Base-by-base conservation (phyloP, 2,113 vertebrate genomes). In the Sinosuthora webbiana region DNA sequence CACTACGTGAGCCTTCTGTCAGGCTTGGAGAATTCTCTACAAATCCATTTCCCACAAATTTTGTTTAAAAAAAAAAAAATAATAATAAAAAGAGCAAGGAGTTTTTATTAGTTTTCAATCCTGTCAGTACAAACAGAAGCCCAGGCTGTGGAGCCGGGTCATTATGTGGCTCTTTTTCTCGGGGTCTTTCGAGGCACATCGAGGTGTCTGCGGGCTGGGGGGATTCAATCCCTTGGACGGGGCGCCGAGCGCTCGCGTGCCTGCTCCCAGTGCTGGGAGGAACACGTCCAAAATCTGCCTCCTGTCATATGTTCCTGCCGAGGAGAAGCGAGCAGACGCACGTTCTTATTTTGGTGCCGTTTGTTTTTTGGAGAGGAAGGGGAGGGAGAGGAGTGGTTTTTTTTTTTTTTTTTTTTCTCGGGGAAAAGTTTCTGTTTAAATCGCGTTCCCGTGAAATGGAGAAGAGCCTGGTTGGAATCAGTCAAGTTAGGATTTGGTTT, bases 311-410 rank as follows among this genome's bases (percentile, higher is more conserved):
- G 93, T 53, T 94, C 89, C 33, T 65, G 90, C 78, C 7, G 60
- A 70, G 87, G 65, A 85, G 84, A 78, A 55, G 52, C 0, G 73
- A 97, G 92, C 93, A 96, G 96, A 97, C 5, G 49, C 78, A 21
- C 22, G 44, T 52, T 75, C 79, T 95, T 95, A 94, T 93, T 97
- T 94, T 92, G 90, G 82, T 92, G 31, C 3, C 5, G 35, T 73
- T 94, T 92, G 90, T 22, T 93, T 94, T 92, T 94, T 65, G 10
- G 16, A 86, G 42, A 77, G 4, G 23, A 15, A 44, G 7, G 20
- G 17, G 39, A 15, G 7, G 45, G 24, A n/a, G 50, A 7, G 30
- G 11, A 21, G 53, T 6, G 14, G 41, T 41, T 41, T 14, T 41
- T 41, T 41, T 21, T 31, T 20, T 5, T 41, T n/a, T 52, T 69